Evolutionary conservation across 1,140 invertebrate genomes (phyloP), one percentile per base, ranked within the genome.

Genomic region (Zaprionus taronus): DNA sequence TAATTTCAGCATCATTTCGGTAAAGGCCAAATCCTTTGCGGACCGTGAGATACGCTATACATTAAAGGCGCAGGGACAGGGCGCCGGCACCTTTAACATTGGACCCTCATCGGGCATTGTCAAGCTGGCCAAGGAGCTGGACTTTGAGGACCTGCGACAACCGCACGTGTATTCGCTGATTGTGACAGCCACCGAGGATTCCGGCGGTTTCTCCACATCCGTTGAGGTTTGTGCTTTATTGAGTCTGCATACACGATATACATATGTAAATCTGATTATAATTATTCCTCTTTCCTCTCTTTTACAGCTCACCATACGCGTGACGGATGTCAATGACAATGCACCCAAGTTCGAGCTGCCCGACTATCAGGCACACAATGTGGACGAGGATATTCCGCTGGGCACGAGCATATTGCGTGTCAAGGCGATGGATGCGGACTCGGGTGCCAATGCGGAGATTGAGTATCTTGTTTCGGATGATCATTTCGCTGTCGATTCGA

Each of bases 321-420:
- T 98, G 1, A 97, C 97, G n/a, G 98, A 99, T 93, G 97, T 98
- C 2, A 98, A 99, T 83, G 98, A 98, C 92, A 98, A 98, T 92
- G 97, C 97, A 5, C 98, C 98, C 1, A 98, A 98, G 92, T 99
- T 99, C 87, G 98, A 98, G 93, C 93, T 99, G 51, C 98, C 98
- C 1, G 98, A 99, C 93, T 99, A 99, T 92, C 98, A 99, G 93
- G 97, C 97, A 1, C 97, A 98, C 92, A 98, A 98, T 91, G 96
- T 99, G 4, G 97, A 98, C 85, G 98, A 99, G 94, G 98, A 99
- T 90, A 97, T 98, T 76, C 95, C 97, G 1, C 94, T 98, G 49
- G 98, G 97, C 47, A 98, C 97, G 0, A 97, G 96, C 57, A 98
- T 98, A 68, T 93, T 98, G 24, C 97, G 97, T 93, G 98, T 99